phyloP scores from a whole-genome alignment of 2,113 vertebrate species.

The Struthio camelus region DNA sequence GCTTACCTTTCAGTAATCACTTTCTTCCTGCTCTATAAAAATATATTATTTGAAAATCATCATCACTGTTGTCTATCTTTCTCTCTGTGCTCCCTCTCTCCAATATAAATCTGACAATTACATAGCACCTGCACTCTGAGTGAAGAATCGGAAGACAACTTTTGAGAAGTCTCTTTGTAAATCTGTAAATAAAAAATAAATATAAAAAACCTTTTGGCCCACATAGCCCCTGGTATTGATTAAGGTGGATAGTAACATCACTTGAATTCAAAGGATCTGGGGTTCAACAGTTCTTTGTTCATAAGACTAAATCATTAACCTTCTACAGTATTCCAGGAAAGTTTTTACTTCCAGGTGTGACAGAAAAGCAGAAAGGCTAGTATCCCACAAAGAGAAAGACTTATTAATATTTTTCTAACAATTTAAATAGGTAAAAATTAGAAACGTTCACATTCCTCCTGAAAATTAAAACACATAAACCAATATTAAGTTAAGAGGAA shows the following conservation, averaged over 20 bases:
- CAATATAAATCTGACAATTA: background rate
- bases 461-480: background rate
- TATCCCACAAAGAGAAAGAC: background rate
- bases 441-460: background rate
- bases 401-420: background rate
- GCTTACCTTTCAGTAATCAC: constrained; percentile 38
- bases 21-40: constrained; percentile 25
- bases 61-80: background rate
- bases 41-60: background rate
- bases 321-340: background rate
- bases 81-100: background rate
- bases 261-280: constrained; percentile 9
- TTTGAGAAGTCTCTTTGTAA: constrained; percentile 47
- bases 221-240: background rate
- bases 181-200: constrained; percentile 15
- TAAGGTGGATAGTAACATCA: background rate
- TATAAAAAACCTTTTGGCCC: background rate
- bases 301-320: background rate
- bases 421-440: background rate
- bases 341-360: background rate
- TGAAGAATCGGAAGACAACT: constrained; percentile 6
- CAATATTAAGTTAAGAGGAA: background rate
- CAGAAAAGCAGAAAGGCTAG: background rate
- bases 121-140: background rate
- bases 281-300: background rate